Evolutionary conservation across 1,140 invertebrate genomes (phyloP).

Genomic region (Scaptomyza graminum): DNA sequence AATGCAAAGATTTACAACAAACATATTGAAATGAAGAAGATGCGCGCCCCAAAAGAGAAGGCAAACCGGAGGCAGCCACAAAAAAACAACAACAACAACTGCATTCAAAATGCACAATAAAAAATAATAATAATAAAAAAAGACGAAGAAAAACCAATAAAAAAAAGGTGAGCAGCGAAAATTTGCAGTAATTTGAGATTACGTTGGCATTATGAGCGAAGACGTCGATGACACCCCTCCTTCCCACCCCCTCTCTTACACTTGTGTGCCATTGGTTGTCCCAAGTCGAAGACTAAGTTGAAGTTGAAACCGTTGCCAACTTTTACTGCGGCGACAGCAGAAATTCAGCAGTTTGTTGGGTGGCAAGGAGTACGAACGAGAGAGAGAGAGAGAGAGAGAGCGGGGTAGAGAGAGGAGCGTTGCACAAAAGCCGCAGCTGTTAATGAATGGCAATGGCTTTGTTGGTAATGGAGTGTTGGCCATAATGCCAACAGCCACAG

Average conservation of each 20-base stretch:
- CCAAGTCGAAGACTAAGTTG: slow-evolving; percentile 7
- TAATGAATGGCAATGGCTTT: slow-evolving; percentile 79
- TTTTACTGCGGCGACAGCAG: slow-evolving; percentile 67
- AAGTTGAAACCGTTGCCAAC: slow-evolving; percentile 47
- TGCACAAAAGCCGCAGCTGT: slow-evolving; percentile 65
- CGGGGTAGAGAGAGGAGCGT: not conserved
- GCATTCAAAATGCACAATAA: slow-evolving; percentile 62
- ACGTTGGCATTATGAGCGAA: slow-evolving; percentile 62
- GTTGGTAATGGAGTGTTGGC: slow-evolving; percentile 79
- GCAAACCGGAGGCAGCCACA: slow-evolving; percentile 17
- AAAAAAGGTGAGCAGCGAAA: slow-evolving; percentile 65
- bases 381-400: not conserved
- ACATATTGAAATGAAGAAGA: slow-evolving; percentile 23
- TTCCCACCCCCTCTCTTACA: not conserved
- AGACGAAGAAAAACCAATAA: slow-evolving; percentile 29
- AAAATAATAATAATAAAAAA: slow-evolving; percentile 48
- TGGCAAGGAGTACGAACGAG: not conserved
- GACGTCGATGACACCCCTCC: not conserved
- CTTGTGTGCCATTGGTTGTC: not conserved
- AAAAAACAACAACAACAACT: slow-evolving; percentile 20
- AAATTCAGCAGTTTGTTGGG: slow-evolving; percentile 43
- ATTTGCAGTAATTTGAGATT: slow-evolving; percentile 81
- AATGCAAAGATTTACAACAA: slow-evolving; percentile 65
- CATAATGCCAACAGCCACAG: slow-evolving; percentile 66
- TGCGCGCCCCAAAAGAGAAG: slow-evolving; percentile 12